A percentile compares a stretch with the other conserved stretches of the same genome.
Conservation (phyloP, 2,888 invertebrate genomes). For the Agrochola lota region DNA sequence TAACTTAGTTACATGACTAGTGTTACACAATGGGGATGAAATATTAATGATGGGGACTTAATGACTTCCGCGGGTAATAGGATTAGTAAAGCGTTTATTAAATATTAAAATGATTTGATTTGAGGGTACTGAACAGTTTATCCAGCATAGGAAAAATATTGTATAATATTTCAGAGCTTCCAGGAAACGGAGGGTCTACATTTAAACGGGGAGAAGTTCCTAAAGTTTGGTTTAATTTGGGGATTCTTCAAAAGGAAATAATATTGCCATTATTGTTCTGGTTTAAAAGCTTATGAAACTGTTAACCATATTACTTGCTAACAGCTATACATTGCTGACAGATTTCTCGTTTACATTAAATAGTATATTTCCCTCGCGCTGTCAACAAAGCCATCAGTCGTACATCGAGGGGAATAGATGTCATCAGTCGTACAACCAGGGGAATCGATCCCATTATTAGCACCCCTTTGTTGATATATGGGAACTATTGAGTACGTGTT, state of each 20-base stretch:
- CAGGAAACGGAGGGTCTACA: not conserved
- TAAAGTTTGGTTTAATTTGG: not conserved
- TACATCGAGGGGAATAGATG: constrained; percentile 48
- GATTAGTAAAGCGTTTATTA: constrained; percentile 3
- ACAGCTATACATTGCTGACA: not conserved
- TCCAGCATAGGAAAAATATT: not conserved
- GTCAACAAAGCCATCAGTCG: constrained; percentile 24
- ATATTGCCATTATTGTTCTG: not conserved
- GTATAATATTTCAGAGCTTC: not conserved
- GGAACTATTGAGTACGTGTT: constrained; percentile 53
- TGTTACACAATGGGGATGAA: constrained; percentile 45
- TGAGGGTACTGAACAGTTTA: not conserved
- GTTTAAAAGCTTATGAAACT: not conserved
- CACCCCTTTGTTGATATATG: constrained; percentile 62
- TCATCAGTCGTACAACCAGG: constrained; percentile 28
- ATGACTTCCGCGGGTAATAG: constrained; percentile 25
- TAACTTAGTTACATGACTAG: constrained; percentile 64
- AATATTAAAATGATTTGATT: constrained; percentile 13
- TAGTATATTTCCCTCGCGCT: not conserved
- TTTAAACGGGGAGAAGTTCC: not conserved
- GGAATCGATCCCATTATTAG: constrained; percentile 64
- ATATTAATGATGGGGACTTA: constrained; percentile 49
- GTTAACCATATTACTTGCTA: not conserved
- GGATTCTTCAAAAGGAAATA: not conserved
- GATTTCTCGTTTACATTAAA: not conserved